Percentiles rank a stretch among this genome's conserved stretches.
Evolutionary conservation across 1,140 invertebrate species (phyloP).

Genomic region (Hylaeus volcanicus): DNA sequence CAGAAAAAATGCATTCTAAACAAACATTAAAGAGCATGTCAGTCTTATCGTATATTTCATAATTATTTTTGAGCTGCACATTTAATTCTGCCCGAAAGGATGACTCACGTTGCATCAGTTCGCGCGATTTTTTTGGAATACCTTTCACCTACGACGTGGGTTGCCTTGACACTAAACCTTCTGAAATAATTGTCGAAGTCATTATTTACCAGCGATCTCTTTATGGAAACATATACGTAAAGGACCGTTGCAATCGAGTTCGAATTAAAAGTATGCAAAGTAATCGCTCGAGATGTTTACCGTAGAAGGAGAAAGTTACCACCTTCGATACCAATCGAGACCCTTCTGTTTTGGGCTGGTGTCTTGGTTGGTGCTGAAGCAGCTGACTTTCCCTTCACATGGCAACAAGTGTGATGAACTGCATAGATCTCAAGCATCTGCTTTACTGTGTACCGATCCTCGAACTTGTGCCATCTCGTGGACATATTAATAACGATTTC

Average conservation of each 20-base stretch:
- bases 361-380: too few relatives aligned
- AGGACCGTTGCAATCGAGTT: conserved; percentile 2
- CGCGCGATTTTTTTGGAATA: conserved; percentile 28
- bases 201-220: conserved; percentile 30
- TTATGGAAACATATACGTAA: conserved; percentile 24
- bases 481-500: not conserved
- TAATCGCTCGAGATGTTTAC: too few relatives aligned
- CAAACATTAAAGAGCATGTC: too few relatives aligned
- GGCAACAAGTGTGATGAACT: too few relatives aligned
- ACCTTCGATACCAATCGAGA: too few relatives aligned
- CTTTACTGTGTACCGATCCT: too few relatives aligned
- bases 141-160: conserved; percentile 48
- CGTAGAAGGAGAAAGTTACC: too few relatives aligned
- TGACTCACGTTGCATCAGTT: conserved; percentile 41
- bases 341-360: too few relatives aligned
- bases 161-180: conserved; percentile 52
- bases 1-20: too few relatives aligned
- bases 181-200: conserved; percentile 44
- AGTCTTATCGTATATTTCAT: too few relatives aligned
- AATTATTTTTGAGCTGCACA: conserved; percentile 24
- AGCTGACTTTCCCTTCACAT: too few relatives aligned
- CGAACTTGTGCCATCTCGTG: not conserved
- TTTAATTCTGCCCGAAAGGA: conserved; percentile 9
- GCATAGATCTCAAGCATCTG: too few relatives aligned
- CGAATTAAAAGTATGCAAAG: conserved; percentile 15